Conservation (phyloP, 2,797 vertebrate species). For the Phyllotis vaccarum region DNA sequence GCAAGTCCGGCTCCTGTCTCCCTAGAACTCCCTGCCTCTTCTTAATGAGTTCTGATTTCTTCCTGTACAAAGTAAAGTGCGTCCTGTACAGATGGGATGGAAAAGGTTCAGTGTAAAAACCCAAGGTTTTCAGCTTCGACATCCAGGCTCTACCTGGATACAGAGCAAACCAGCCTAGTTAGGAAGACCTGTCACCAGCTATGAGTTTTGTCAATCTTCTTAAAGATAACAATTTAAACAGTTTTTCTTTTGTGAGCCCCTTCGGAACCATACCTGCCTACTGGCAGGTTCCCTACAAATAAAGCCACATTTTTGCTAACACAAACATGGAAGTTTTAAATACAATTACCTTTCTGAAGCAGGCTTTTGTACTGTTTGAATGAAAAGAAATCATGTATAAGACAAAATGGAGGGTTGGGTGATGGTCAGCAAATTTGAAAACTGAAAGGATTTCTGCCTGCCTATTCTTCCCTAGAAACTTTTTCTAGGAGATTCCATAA, state of each 20-base stretch:
- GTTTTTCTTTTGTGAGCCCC: slow-evolving; percentile 26
- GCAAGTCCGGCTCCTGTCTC: neutral
- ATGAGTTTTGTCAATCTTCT: slow-evolving; percentile 16
- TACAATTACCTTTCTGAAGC: neutral
- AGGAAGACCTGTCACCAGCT: slow-evolving; percentile 10
- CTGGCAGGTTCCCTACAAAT: slow-evolving; percentile 8
- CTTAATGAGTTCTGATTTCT: neutral
- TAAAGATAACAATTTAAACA: slow-evolving; percentile 56
- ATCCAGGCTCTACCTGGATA: neutral
- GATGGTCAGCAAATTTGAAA: neutral
- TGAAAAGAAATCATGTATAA: neutral
- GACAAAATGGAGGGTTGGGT: neutral
- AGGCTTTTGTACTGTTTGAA: neutral
- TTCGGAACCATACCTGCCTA: slow-evolving; percentile 13
- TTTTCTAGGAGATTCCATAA: neutral
- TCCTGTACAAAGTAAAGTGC: neutral
- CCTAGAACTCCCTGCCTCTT: neutral
- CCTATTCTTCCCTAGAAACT: neutral
- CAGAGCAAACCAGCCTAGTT: neutral
- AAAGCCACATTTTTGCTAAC: neutral
- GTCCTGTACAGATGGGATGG: neutral
- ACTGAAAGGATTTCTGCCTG: neutral
- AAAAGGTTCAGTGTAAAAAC: slow-evolving; percentile 16
- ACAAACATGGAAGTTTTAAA: neutral
- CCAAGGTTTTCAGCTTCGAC: neutral